Evolutionary conservation across 1,140 invertebrate species (phyloP).

Genomic region (Drosophila chauvacae): DNA sequence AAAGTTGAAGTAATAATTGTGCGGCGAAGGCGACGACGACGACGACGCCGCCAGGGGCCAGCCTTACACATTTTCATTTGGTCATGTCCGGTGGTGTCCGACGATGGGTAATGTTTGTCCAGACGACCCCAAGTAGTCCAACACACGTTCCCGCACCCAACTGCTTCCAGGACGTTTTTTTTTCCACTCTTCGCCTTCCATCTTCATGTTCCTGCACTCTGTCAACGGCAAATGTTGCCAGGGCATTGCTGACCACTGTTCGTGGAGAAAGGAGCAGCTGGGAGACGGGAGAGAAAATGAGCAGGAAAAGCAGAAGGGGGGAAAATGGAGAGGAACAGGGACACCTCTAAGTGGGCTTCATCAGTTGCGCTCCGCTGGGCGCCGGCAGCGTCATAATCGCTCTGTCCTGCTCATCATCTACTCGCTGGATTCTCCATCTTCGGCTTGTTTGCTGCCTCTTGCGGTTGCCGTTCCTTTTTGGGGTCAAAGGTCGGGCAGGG

Average conservation of each 20-base stretch:
- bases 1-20: slow-evolving; percentile 80
- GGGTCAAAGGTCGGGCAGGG: slow-evolving; percentile 72
- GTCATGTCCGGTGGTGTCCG: slow-evolving; percentile 71
- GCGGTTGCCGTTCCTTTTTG: slow-evolving; percentile 57
- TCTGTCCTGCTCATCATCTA: slow-evolving; percentile 50
- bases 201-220: slow-evolving; percentile 55
- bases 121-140: slow-evolving; percentile 82
- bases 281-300: slow-evolving; percentile 18
- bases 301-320: background rate
- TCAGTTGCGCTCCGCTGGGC: slow-evolving; percentile 75
- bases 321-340: slow-evolving; percentile 24
- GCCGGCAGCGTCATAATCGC: slow-evolving; percentile 70
- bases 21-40: slow-evolving; percentile 37
- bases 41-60: slow-evolving; percentile 44
- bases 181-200: slow-evolving; percentile 24
- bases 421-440: slow-evolving; percentile 32
- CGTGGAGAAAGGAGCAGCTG: slow-evolving; percentile 6
- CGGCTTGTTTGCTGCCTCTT: slow-evolving; percentile 48
- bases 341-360: slow-evolving; percentile 81
- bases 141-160: slow-evolving; percentile 39
- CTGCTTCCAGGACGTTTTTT: slow-evolving; percentile 33
- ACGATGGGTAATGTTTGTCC: slow-evolving; percentile 79
- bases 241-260: slow-evolving; percentile 43
- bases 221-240: slow-evolving; percentile 78
- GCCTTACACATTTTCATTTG: slow-evolving; percentile 79